Evolutionary conservation across 2,113 vertebrate genomes (phyloP).

Genomic region (Trematomus loennbergii): DNA sequence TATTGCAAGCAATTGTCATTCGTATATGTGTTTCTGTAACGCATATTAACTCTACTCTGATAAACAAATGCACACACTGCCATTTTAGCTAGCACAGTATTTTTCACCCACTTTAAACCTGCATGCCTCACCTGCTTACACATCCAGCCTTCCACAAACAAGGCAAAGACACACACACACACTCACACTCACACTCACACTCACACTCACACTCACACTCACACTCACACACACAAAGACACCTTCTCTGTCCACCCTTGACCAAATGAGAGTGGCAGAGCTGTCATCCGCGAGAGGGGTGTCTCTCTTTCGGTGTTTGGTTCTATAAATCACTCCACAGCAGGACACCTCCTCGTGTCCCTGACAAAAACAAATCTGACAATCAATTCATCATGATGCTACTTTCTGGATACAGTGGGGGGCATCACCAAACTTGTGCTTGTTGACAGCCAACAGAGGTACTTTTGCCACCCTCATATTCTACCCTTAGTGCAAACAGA

Average conservation of each 20-base stretch:
- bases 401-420: slow-evolving; percentile 1
- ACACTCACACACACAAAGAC: background rate
- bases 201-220: slow-evolving; percentile 15
- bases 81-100: slow-evolving; percentile 1
- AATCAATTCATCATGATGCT: slow-evolving; percentile 65
- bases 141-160: slow-evolving; percentile 1
- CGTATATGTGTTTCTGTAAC: slow-evolving; percentile 5
- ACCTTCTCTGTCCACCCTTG: slow-evolving; percentile 44
- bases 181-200: slow-evolving; percentile 11
- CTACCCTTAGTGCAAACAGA: background rate
- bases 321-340: slow-evolving; percentile 64
- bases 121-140: background rate
- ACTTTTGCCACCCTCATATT: background rate
- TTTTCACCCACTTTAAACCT: slow-evolving; percentile 6
- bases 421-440: slow-evolving; percentile 17
- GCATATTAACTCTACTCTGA: background rate
- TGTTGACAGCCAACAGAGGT: slow-evolving; percentile 25
- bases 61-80: slow-evolving; percentile 2
- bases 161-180: background rate
- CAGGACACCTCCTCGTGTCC: slow-evolving; percentile 30
- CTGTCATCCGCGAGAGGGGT: slow-evolving; percentile 52
- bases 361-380: slow-evolving; percentile 66
- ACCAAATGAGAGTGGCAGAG: slow-evolving; percentile 51
- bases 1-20: slow-evolving; percentile 2
- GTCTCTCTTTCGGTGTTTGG: slow-evolving; percentile 44